Evolutionary conservation across 2,797 vertebrate genomes (phyloP).

Genomic region (Chanos chanos): DNA sequence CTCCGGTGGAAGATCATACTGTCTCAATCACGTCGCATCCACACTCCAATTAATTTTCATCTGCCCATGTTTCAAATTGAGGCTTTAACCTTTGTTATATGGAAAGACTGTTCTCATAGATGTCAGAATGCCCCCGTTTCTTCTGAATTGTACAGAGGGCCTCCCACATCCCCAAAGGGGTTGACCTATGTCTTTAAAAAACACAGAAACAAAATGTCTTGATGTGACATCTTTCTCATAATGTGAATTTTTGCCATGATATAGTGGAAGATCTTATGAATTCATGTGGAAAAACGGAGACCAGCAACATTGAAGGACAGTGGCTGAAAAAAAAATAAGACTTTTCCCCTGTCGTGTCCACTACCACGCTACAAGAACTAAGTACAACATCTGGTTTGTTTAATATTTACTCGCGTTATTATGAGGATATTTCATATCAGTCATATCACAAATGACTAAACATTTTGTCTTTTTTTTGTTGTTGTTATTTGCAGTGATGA

Average conservation of each 20-base stretch:
- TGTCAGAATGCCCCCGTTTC: conserved; percentile 33
- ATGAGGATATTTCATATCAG: too few species aligned
- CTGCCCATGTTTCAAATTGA: conserved; percentile 42
- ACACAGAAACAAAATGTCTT: conserved; percentile 24
- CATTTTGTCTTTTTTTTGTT: too few species aligned
- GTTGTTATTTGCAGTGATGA: background rate
- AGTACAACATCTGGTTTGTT: too few species aligned
- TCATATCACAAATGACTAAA: too few species aligned
- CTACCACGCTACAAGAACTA: too few species aligned
- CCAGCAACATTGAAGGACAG: background rate
- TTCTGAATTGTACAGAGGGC: conserved; percentile 34
- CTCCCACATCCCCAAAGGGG: conserved; percentile 45
- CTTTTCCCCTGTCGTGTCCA: too few species aligned
- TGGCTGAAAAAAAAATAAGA: too few species aligned
- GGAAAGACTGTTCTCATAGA: conserved; percentile 44
- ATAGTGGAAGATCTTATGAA: conserved; percentile 4
- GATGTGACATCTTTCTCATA: conserved; percentile 17
- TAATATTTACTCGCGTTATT: too few species aligned
- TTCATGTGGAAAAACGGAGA: background rate
- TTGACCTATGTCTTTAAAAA: conserved; percentile 14
- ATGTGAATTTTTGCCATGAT: conserved; percentile 22
- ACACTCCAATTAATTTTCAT: conserved; percentile 47
- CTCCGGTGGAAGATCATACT: conserved; percentile 41
- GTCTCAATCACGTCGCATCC: conserved; percentile 49
- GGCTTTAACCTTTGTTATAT: conserved; percentile 45